Evolutionary conservation across 2,888 invertebrate genomes (phyloP), one percentile per base, ranked within the genome.

Genomic region (Catocala nupta): DNA sequence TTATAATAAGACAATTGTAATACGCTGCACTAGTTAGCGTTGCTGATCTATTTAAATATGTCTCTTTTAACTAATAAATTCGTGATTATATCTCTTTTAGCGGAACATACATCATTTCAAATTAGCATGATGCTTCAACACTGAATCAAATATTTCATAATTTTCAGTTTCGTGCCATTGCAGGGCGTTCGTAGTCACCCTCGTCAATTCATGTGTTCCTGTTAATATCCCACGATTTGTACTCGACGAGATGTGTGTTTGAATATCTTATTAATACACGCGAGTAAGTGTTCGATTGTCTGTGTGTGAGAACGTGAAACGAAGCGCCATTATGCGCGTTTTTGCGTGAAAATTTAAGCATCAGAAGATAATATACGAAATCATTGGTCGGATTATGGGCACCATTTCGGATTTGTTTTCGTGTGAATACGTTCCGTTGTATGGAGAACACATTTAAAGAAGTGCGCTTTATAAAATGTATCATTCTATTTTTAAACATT

Each of bases 141-240:
- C 6, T 36, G 8, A 39, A 39, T 39, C 6, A 39, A 39, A 8
- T 9, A 39, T 9, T 52, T 8, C 13, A 43, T 43, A 65, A 63
- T 68, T 60, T 47, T 66, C 65, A 70, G 34, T 44, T 59, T 3
- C 59, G 11, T 34, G n/a, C 10, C 39, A 39, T 53, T 74, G 44
- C 66, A 50, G 10, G 5, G 51, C 0, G 33, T 43, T 10, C 60
- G 67, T 63, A 33, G 42, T 48, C 47, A 55, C 53, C 48, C 45
- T 50, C 47, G 55, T 56, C 62, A 65, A 63, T 53, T 56, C 53
- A 13, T 70, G 68, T 70, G 70, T 74, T 72, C 77, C 81, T 76
- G 71, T 81, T 84, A 84, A 87, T 87, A 87, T 81, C 78, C 77
- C 75, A 68, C 75, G 80, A 76, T 81, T 77, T 80, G 80, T 81